Evolutionary conservation across 2,888 invertebrate genomes (phyloP).

Genomic region (Sesamia inferens): DNA sequence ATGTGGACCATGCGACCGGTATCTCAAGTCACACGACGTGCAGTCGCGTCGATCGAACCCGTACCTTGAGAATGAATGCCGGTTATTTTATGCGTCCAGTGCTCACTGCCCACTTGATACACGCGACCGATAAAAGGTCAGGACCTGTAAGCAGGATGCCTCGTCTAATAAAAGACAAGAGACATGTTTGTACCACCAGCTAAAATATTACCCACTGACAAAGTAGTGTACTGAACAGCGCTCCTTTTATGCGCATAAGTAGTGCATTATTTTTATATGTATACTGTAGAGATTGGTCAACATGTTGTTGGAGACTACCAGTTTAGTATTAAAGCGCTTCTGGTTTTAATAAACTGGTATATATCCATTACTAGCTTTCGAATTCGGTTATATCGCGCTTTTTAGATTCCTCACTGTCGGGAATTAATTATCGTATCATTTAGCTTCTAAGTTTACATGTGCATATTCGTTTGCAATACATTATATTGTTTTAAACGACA

Average conservation of each 20-base stretch:
- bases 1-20: slow-evolving; percentile 30
- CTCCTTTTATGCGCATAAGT: slow-evolving; percentile 39
- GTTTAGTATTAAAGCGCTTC: slow-evolving; percentile 52
- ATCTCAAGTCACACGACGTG: slow-evolving; percentile 31
- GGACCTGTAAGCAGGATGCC: slow-evolving; percentile 80
- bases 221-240: slow-evolving; percentile 55
- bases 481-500: too few species aligned
- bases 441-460: too few species aligned
- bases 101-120: slow-evolving; percentile 76
- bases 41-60: slow-evolving; percentile 37
- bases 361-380: slow-evolving; percentile 28
- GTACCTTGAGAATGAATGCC: slow-evolving; percentile 69
- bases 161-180: slow-evolving; percentile 74
- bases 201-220: slow-evolving; percentile 53
- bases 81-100: slow-evolving; percentile 75
- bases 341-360: slow-evolving; percentile 36
- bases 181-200: slow-evolving; percentile 75
- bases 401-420: too few species aligned
- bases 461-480: too few species aligned
- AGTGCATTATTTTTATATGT: slow-evolving; percentile 40
- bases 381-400: too few species aligned
- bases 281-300: neutral
- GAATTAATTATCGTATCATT: too few species aligned
- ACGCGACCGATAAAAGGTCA: slow-evolving; percentile 82
- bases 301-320: slow-evolving; percentile 26